Evolutionary conservation across 1,140 invertebrate species (phyloP), one percentile per base, ranked within the genome.

Genomic region (Thaumetopoea pityocampa): DNA sequence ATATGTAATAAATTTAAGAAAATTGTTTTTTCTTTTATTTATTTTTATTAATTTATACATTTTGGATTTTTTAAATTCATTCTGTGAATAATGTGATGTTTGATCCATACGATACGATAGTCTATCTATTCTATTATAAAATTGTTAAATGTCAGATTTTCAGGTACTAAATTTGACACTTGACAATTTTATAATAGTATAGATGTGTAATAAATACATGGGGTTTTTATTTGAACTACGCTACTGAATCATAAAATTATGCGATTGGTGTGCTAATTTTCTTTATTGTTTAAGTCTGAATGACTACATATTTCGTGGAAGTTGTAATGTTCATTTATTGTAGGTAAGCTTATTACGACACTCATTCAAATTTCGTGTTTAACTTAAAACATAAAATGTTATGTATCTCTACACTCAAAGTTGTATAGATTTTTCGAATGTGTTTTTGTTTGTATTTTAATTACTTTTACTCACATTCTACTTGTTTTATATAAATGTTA

Each of bases 1-100:
- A 43, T 34, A 27, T 34, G 18, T 28, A 43, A 41, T 32, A 23
- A 20, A 18, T 10, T 23, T 23, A n/a, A n/a, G n/a, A n/a, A 28
- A 15, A 16, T 23, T 23, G 10, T 27, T 23, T 20, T 43, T 32
- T 28, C 18, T 40, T 9, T 14, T 16, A 30, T 17, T 23, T 9
- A 30, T 16, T 11, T 26, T 36, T 15, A 24, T 14, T 9, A 15
- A 22, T 16, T 26, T 26, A 12, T 23, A 14, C 15, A 23, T 22
- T 6, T 11, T 17, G 18, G 9, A 9, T 20, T 24, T 36, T 28
- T 29, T 12, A 16, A 19, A 28, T 14, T 20, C 22, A 14, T 10
- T 14, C 20, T 29, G 11, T 26, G 27, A 37, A 37, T 11, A 23
- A 4, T 17, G 30, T 6, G 30, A n/a, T n/a, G n/a, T n/a, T n/a